Conservation (phyloP, 2,888 invertebrate genomes). For the Drosophila paracracens region DNA sequence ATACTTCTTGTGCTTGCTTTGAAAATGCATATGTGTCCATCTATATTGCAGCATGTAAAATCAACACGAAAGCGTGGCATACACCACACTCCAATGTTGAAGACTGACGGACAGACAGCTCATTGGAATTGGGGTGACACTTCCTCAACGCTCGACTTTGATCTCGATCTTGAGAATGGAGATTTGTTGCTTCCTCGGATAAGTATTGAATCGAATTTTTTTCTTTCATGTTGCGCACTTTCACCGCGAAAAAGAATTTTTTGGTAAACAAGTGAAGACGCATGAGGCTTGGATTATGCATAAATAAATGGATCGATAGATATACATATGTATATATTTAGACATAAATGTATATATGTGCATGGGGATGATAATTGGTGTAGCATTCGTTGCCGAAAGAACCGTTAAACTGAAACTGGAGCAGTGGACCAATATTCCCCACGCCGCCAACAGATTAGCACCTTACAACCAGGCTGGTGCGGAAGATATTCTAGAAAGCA, state of each 20-base stretch:
- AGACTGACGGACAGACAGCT: not conserved
- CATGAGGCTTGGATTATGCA: conserved; percentile 49
- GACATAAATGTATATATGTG: conserved; percentile 8
- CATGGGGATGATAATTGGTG: conserved; percentile 63
- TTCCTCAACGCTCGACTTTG: conserved; percentile 23
- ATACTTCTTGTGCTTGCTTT: not conserved
- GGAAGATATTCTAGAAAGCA: conserved; percentile 69
- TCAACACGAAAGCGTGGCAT: conserved; percentile 45
- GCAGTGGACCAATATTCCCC: conserved; percentile 64
- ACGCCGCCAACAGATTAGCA: conserved; percentile 66
- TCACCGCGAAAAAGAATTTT: conserved; percentile 71
- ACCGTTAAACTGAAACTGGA: conserved; percentile 75
- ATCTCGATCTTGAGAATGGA: conserved; percentile 5
- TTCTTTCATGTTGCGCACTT: conserved; percentile 61
- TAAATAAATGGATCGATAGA: conserved; percentile 56
- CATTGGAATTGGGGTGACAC: conserved; percentile 9
- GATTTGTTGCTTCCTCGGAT: not conserved
- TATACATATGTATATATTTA: conserved; percentile 1
- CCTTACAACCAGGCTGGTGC: conserved; percentile 58
- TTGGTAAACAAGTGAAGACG: conserved; percentile 54
- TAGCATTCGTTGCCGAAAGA: conserved; percentile 62
- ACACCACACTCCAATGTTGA: conserved; percentile 41
- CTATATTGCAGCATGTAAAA: not conserved
- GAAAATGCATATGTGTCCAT: conserved; percentile 4
- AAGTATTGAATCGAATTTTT: not conserved